Base-by-base conservation (phyloP, 2,888 invertebrate species). In the Caenorhabditis sp. region DNA sequence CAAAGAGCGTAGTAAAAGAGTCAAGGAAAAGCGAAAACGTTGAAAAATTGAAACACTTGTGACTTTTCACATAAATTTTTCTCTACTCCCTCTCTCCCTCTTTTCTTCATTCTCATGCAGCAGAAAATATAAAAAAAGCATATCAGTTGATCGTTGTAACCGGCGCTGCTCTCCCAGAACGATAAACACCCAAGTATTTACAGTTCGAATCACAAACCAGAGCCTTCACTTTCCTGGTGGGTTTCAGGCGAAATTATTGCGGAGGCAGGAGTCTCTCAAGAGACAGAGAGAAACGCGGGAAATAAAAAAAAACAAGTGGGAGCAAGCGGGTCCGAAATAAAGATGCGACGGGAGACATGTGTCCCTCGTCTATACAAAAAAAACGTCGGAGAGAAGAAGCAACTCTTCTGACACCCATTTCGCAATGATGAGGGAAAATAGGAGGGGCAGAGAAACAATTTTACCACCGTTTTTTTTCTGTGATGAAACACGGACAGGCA, bases 281-380 rank as follows among this genome's bases (percentile, higher is more conserved):
- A 63, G 49, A 73, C 28, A 41, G 38, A 12, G 47, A 41, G 75
- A 51, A n/a, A n/a, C n/a, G n/a, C n/a, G n/a, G 61, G 22, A 51
- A 47, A 19, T 35, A 56, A 61, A 1, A 24, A 54, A 61, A 63
- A 70, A 77, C 24, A 41, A 38, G 56, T 47, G 44, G 54, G 75
- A 66, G 75, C 54, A 47, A 24, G 22, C 35, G 28, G 61, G 63
- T 59, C 77, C 69, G 63, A 63, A 77, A 69, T 70, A 63, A 79
- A 70, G 70, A 70, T 63, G 70, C 69, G 70, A 77, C 54, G 54
- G 70, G 61, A 75, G 75, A 70, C 70, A 79, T 79, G 79, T 79
- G 70, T 79, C 70, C 64, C 64, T 59, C 61, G 19, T 19, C 41
- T 44, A 56, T 44, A 54, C 59, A 79, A 26, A 70, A 79, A 54